Conservation (phyloP, 2,113 vertebrate genomes). For the Bombycilla garrulus region DNA sequence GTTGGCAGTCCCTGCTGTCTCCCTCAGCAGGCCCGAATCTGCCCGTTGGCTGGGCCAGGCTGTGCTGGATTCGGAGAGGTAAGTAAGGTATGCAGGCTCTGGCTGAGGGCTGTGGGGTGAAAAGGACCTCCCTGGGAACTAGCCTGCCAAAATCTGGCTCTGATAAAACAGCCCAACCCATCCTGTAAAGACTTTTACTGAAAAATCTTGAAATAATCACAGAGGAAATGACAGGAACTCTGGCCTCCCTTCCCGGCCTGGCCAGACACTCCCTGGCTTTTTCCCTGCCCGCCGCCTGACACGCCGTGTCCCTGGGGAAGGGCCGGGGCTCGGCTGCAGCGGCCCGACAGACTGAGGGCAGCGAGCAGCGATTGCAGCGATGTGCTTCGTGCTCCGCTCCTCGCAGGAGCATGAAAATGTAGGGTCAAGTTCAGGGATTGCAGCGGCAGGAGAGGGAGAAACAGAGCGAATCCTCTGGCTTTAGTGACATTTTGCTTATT, state of each 20-base stretch:
- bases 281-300: not conserved
- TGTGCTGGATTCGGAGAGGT: not conserved
- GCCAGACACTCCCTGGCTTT: not conserved
- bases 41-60: not conserved
- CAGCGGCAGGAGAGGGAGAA: not conserved
- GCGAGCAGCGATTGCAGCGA: not conserved
- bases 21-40: not conserved
- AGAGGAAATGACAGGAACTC: constrained; percentile 25
- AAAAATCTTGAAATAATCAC: constrained; percentile 42
- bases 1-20: not conserved
- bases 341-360: not conserved
- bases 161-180: constrained; percentile 35
- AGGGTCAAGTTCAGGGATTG: not conserved
- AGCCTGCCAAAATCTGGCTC: not conserved
- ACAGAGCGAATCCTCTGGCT: not conserved
- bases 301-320: not conserved
- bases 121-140: not conserved
- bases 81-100: not conserved
- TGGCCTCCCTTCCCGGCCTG: not conserved
- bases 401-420: not conserved
- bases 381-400: fast-evolving
- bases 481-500: constrained; percentile 8
- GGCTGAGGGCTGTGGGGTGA: not conserved
- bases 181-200: constrained; percentile 24
- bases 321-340: not conserved